phyloP scores from a whole-genome alignment of 2,888 invertebrate species.

The Griposia aprilina region DNA sequence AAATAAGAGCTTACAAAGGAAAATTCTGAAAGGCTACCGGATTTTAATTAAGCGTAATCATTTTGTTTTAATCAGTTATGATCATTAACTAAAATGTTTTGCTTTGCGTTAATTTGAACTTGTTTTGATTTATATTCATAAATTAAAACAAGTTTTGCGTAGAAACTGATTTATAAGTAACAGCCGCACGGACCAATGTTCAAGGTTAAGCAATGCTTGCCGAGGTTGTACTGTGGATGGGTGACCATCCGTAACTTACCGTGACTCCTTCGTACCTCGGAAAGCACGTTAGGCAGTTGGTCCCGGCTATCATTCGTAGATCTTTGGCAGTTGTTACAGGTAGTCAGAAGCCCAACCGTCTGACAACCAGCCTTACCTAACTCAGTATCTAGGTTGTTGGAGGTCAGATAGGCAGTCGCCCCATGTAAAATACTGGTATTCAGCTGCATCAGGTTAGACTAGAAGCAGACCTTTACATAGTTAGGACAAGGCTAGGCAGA shows the following conservation, averaged over 20 bases:
- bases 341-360: no score
- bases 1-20: constrained; percentile 69
- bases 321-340: no score
- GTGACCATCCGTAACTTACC: not conserved
- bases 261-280: no score
- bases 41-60: constrained; percentile 70
- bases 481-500: not conserved
- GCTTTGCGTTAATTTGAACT: constrained; percentile 32
- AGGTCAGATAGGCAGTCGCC: not conserved
- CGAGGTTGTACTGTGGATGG: not conserved
- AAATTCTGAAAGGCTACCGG: constrained; percentile 67
- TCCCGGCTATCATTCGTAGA: not conserved
- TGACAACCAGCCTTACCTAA: no score
- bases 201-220: not conserved
- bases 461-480: no score
- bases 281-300: not conserved
- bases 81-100: constrained; percentile 70
- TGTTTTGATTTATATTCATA: constrained; percentile 43
- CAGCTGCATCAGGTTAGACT: not conserved
- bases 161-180: not conserved
- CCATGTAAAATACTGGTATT: not conserved
- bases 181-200: no score
- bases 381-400: no score
- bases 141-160: not conserved
- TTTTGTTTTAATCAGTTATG: constrained; percentile 70